Base-by-base conservation (phyloP, 2,113 vertebrate genomes). In the Clinocottus analis region DNA sequence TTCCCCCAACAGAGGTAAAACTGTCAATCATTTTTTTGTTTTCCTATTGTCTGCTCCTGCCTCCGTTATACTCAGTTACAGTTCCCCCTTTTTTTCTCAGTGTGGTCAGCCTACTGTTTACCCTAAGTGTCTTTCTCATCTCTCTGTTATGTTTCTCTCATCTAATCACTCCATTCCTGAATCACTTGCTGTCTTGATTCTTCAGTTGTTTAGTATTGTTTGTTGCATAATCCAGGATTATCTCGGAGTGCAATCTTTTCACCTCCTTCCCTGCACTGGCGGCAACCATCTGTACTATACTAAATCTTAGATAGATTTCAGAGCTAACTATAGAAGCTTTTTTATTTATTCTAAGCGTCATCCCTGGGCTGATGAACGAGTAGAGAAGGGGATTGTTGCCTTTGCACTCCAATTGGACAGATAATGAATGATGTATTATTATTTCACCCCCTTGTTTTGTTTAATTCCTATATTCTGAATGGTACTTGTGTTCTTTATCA, bases 181-280 rank as follows among this genome's bases (percentile, higher is more conserved):
- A 33, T 75, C 19, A 25, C 13, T 59, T n/a, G 5, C 43, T 60
- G 43, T 41, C 11, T 37, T 47, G 7, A 58, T 37, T 73, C 47
- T 76, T 65, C 3, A 14, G 39, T 35, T 35, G 45, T 59, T 35
- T 39, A 23, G 47, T 69, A 27, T 47, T 3, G 59, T 82, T 81
- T 87, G 68, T 80, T 86, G 35, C 58, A 35, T 85, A 80, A 84
- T 64, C 53, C 39, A 55, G 75, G 76, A 83, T 84, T 81, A 81
- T 85, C 47, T 71, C 51, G 58, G 55, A 33, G 47, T 66, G 51
- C 37, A 29, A 47, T 67, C 6, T 1, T 65, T 11, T 72, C 33
- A 73, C 75, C 25, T 27, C n/a, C 49, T 31, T 39, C 29, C 41
- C 67, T 81, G 35, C 56, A 58, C 21, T 27, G 3, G 9, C 75